Evolutionary conservation across 2,113 vertebrate genomes (phyloP), one percentile per base, ranked within the genome.

Genomic region (Amazona vittata): DNA sequence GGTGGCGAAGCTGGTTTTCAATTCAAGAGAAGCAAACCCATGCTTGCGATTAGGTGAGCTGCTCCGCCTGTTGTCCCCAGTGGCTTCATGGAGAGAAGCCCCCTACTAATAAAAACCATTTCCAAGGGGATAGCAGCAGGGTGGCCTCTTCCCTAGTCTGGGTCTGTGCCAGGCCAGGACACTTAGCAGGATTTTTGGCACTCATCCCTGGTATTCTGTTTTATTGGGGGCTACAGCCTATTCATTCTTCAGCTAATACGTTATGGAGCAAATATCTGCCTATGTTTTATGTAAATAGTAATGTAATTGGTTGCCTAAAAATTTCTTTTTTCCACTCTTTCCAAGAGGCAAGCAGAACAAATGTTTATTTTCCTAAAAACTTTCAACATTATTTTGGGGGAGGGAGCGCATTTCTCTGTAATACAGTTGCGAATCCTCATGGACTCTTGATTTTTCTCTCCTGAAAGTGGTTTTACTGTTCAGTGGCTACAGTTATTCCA

Each of bases 401-500:
- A 15, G 33, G 57, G 57, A 22, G 26, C 46, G 85, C 0, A 0
- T 80, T 90, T 93, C 49, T 77, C 17, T 7, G 1, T 49, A 35
- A 28, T 46, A 24, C 6, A 64, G 15, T 53, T 4, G 2, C 44
- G 67, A 87, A 91, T 90, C 53, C 53, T 41, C 1, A 0, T 1
- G 1, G 71, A 26, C 5, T 59, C 43, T 10, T 53, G 15, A 85
- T 15, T 2, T 0, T 60, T 90, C 85, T 74, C 75, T 90, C 15
- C 77, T 90, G 35, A 15, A 95, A 86, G 57, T 55, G 49, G 49
- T 69, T 90, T 91, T 88, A 70, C 82, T 93, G 46, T 25, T 85
- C 15, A 17, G 59, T 62, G 37, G 37, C 59, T 2, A 0, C 22
- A 83, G 39, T 53, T 90, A 83, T 76, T 88, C 53, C 68, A 94